These are phyloP conservation scores for Athalia rosae DNA, from an alignment of 2,888 invertebrate species.

Conservation along the genomic window DNA sequence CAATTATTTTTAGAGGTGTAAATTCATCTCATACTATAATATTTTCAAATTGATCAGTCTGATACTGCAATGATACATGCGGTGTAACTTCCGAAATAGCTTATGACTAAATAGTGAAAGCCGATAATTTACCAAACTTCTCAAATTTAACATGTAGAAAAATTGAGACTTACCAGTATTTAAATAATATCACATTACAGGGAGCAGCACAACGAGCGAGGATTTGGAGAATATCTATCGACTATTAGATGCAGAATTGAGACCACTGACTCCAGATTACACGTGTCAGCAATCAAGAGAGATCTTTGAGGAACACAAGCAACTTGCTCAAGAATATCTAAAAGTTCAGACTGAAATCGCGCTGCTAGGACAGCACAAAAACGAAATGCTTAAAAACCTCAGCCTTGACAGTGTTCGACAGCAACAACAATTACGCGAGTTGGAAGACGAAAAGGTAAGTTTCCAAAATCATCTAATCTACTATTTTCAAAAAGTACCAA, in stretches of 20 bases:
- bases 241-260: constrained; percentile 86
- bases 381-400: constrained; percentile 79
- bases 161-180: not conserved
- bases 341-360: constrained; percentile 92
- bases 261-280: constrained; percentile 90
- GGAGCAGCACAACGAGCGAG: constrained; percentile 63
- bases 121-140: not conserved
- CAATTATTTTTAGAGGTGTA: not conserved
- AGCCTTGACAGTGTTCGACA: constrained; percentile 75
- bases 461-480: not conserved
- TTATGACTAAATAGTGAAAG: not conserved
- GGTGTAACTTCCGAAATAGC: not conserved
- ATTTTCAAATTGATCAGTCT: constrained; percentile 14
- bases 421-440: constrained; percentile 80
- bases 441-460: constrained; percentile 84
- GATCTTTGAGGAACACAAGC: constrained; percentile 92
- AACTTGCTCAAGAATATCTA: constrained; percentile 91
- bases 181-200: constrained; percentile 51
- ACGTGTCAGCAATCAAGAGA: constrained; percentile 85
- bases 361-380: constrained; percentile 85
- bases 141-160: not conserved
- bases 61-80: not conserved
- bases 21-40: not conserved
- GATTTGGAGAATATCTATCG: constrained; percentile 82
- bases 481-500: not conserved